phyloP scores from a whole-genome alignment of 2,888 invertebrate species.

The Ctenicera cuprea region DNA sequence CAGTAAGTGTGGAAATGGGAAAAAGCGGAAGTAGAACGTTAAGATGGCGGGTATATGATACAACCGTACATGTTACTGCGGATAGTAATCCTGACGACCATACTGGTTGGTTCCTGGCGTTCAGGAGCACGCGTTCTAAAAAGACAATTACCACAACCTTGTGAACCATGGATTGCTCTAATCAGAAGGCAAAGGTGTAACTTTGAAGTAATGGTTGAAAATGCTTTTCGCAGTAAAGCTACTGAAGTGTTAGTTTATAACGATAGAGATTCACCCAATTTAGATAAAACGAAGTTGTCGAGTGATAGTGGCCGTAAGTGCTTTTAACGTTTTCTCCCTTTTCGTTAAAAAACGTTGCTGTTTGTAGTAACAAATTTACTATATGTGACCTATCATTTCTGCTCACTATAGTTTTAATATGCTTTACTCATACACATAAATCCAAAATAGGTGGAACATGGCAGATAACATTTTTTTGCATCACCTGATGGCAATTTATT shows the following conservation, averaged over 20 bases:
- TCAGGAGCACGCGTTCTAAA: constrained; percentile 72
- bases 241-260: constrained; percentile 89
- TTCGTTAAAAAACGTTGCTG: too few species aligned
- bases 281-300: constrained; percentile 87
- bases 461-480: too few species aligned
- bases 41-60: constrained; percentile 82
- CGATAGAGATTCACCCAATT: constrained; percentile 79
- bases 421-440: too few species aligned
- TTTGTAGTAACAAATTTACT: too few species aligned
- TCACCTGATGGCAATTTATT: too few species aligned
- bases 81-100: constrained; percentile 77
- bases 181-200: constrained; percentile 87
- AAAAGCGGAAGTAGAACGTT: constrained; percentile 71
- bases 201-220: constrained; percentile 88
- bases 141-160: constrained; percentile 72
- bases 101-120: constrained; percentile 79
- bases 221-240: constrained; percentile 84
- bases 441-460: too few species aligned
- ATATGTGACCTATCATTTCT: too few species aligned
- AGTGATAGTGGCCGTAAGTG: constrained; percentile 81
- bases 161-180: constrained; percentile 87
- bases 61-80: constrained; percentile 82
- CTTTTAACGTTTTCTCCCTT: constrained; percentile 6
- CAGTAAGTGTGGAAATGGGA: constrained; percentile 64
- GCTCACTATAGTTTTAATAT: too few species aligned